Evolutionary conservation across 2,113 vertebrate genomes (phyloP), one percentile per base, ranked within the genome.

Genomic region (Machaerirhynchus nigripectus): DNA sequence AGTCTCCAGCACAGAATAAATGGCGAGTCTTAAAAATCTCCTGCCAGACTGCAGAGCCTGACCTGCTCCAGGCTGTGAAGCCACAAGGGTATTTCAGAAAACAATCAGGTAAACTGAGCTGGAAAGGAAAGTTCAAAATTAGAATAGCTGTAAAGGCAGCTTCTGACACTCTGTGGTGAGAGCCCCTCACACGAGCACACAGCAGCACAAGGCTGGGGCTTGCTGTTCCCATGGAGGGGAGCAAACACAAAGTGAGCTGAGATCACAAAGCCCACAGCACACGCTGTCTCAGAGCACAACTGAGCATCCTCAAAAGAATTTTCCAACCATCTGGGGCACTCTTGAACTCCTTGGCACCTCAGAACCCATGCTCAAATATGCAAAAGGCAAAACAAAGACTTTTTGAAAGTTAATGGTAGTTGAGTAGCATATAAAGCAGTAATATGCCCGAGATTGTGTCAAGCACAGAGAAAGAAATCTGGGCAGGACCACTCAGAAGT

Each of bases 211-310:
- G 47, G 13, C 61, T 86, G 27, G 27, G 15, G n/a, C 74, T 75
- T 5, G 0, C 6, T 2, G 27, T 47, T 91, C 84, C 76, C 84
- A 70, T 0, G 0, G 65, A 71, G 55, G n/a, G n/a, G n/a, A n/a
- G n/a, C n/a, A n/a, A n/a, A n/a, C 89, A 75, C 83, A 87, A 67
- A 93, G 55, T 1, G 7, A 80, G 77, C 93, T 17, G 18, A 82
- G 73, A 61, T 78, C 77, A 64, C 70, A 87, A 52, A 76, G 39
- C 39, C 52, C 81, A 37, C 35, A 55, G 68, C 13, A 31, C 44
- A 63, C 0, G 0, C 67, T 0, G 0, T 71, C 69, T 59, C 33
- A 16, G 47, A 69, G 61, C 55, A 71, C 85, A 95, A 61, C 37
- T 31, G 31, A 85, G 60, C 84, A 82, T 79, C 56, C 91, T 84